Base-by-base conservation (phyloP, 2,797 vertebrate species). In the Emydoidea blandingii region DNA sequence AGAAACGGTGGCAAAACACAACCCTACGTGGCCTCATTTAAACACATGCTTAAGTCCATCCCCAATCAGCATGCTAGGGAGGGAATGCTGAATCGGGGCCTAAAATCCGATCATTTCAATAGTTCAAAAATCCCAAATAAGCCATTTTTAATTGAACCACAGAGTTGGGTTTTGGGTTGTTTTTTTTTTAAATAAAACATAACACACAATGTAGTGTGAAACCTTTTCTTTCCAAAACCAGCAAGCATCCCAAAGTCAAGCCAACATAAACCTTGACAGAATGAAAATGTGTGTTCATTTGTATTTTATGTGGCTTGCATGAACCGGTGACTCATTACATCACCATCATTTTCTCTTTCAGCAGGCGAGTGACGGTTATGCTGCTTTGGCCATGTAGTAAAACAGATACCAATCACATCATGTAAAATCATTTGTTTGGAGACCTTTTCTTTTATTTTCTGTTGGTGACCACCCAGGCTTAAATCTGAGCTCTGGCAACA, bases 391-490 rank as follows among this genome's bases (percentile, higher is more conserved):
- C 81, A 8, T 18, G 76, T 88, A 94, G 97, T 89, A 53, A 96
- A 98, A 94, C 96, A 98, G 97, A 97, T 97, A 97, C 94, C 89
- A 68, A 95, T 97, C 97, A 95, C 97, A 98, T 98, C 98, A 94
- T 97, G 97, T 98, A 98, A 98, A 98, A 98, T 94, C 96, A 97
- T 98, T 98, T 98, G 96, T 98, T 97, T 95, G 91, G 65, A 97
- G 97, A 95, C 90, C 59, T 94, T 97, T 95, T 50, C 80, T 78
- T 53, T 49, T 15, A 15, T 49, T 53, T 59, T 78, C 52, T 98
- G 95, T 92, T 97, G 96, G 97, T 98, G 98, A 97, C 98, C 99
- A 99, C 98, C 98, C 98, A 97, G 98, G 97, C 95, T 98, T 95
- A 78, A 97, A 95, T 29, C 72, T 56, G n/a, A 81, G 87, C 97